phyloP scores from a whole-genome alignment of 2,113 vertebrate genomes.

The Mixornis gularis region DNA sequence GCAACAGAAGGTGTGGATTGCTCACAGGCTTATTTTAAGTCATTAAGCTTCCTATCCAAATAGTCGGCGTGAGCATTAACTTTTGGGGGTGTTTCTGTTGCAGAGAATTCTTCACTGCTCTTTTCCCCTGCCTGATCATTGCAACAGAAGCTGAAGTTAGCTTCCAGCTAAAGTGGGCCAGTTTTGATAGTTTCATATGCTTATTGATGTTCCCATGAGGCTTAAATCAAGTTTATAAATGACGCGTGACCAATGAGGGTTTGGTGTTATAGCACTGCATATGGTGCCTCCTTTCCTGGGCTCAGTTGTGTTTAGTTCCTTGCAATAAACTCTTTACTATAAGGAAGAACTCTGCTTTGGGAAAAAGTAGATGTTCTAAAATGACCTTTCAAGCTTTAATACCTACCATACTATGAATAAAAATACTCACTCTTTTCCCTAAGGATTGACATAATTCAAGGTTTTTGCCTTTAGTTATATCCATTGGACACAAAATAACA shows the following conservation, averaged over 20 bases:
- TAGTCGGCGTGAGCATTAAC: not conserved
- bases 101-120: not conserved
- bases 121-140: not conserved
- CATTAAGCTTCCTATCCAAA: conserved; percentile 19
- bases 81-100: conserved; percentile 19
- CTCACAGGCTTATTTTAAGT: conserved; percentile 35
- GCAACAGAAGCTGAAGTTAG: conserved; percentile 37
- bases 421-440: conserved; percentile 3
- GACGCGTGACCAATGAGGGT: not conserved
- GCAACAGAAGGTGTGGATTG: conserved; percentile 6
- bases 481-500: not conserved
- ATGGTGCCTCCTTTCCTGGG: not conserved
- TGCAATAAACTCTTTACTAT: conserved; percentile 2
- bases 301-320: not conserved
- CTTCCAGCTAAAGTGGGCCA: conserved; percentile 17
- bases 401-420: not conserved
- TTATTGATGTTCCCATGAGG: not conserved
- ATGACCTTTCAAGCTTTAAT: conserved; percentile 33
- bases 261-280: not conserved
- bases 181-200: conserved; percentile 22
- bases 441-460: not conserved
- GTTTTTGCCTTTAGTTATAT: conserved; percentile 1
- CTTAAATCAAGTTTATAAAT: conserved; percentile 26
- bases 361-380: conserved; percentile 16
- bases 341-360: not conserved